Evolutionary conservation across 2,113 vertebrate genomes (phyloP), one percentile per base, ranked within the genome.

Genomic region (Cephalopholis sonnerati): DNA sequence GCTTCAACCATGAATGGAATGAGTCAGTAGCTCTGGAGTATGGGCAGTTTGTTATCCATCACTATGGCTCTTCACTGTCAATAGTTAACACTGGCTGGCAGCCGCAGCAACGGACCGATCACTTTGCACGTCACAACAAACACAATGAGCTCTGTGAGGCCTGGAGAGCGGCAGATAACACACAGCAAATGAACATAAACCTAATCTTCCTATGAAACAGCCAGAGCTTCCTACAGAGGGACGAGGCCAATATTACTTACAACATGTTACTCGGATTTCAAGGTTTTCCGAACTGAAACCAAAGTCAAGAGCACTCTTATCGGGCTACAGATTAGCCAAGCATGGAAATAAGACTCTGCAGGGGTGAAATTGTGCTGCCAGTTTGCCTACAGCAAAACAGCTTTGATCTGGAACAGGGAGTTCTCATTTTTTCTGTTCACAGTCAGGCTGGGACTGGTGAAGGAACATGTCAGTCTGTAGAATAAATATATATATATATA

Each of bases 231-330:
- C 78, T 8, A 59, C 59, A 62, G 7, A 71, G 48, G 36, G 41
- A 54, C 13, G 8, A 57, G 59, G 51, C 65, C 24, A 24, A 36
- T 54, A 50, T 54, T 74, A 79, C 22, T 78, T 58, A 64, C 65
- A 83, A 61, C 75, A 5, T 2, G 70, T 63, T 71, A 55, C 78
- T 90, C 58, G 4, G 64, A 79, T 90, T 84, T 86, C 73, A 89
- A 75, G 29, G 80, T 79, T 84, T 82, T 86, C 74, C 57, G 2
- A 83, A 39, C 50, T 71, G 66, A 83, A 87, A 91, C 72, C 76
- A 81, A 89, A 90, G 77, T 88, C 75, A 84, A 85, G 70, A 59
- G 73, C 53, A 20, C 54, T 76, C 46, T 73, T 86, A 89, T 89
- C 85, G 44, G 17, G 76, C 69, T 57, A 25, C 57, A 71, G 69